These are phyloP conservation scores for Xyrichtys novacula DNA, from an alignment of 2,797 vertebrate species.

Conservation along the genomic window DNA sequence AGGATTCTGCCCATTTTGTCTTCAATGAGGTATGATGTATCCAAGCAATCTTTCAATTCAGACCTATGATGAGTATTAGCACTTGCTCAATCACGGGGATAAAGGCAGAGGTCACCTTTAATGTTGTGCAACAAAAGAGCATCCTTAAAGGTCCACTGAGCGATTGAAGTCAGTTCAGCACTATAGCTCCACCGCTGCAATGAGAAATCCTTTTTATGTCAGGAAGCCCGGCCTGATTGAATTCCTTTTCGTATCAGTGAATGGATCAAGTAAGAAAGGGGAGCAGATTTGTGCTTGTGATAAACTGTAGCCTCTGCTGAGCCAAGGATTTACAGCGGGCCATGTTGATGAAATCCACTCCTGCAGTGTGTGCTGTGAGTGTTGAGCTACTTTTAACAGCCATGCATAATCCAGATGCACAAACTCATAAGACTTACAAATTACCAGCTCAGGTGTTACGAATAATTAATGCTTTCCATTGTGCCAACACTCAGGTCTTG, in stretches of 20 bases:
- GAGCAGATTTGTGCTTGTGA: conserved; percentile 84
- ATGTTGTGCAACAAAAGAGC: conserved; percentile 83
- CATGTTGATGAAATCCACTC: conserved; percentile 82
- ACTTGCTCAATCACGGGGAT: conserved; percentile 75
- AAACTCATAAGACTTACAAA: conserved; percentile 47
- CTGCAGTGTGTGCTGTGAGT: conserved; percentile 51
- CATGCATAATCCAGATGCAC: conserved; percentile 61
- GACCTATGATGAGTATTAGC: conserved; percentile 79
- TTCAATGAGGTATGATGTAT: conserved; percentile 69
- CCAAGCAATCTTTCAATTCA: conserved; percentile 72
- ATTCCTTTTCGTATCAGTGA: conserved; percentile 86
- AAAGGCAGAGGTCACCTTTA: conserved; percentile 85
- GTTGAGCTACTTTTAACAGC: conserved; percentile 54
- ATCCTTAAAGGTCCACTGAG: conserved; percentile 76
- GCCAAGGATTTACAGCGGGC: conserved; percentile 78
- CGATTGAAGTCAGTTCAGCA: conserved; percentile 80
- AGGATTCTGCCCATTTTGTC: conserved; percentile 67
- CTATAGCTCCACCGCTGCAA: conserved; percentile 63
- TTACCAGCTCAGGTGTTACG: conserved; percentile 48
- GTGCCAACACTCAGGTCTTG: conserved; percentile 41
- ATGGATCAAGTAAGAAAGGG: conserved; percentile 85
- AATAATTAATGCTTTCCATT: conserved; percentile 55
- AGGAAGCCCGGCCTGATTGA: conserved; percentile 84
- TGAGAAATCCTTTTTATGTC: conserved; percentile 83
- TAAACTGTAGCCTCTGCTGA: conserved; percentile 84